Evolutionary conservation across 2,797 vertebrate species (phyloP), one percentile per base, ranked within the genome.

Genomic region (Caiman crocodilus): DNA sequence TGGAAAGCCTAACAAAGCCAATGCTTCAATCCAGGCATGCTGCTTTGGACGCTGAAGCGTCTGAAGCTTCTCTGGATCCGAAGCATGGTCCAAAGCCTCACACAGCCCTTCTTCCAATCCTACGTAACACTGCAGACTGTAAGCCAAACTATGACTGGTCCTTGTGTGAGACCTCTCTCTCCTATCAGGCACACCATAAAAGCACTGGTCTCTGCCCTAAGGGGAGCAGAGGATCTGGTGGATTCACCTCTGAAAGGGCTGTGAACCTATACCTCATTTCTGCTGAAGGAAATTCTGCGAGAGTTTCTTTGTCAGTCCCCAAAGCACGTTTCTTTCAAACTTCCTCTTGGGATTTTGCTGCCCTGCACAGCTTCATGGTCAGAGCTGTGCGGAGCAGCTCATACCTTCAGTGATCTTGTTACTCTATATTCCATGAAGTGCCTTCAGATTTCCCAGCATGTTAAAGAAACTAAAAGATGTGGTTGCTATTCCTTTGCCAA

Each of bases 61-160:
- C 42, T 10, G 9, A 42, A 42, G 42, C 42, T 42, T 42, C 42
- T 42, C 42, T 42, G 42, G 42, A 42, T 42, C 42, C 10, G 42
- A 42, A 42, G 42, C 42, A 42, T 3, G 5, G 42, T 42, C 42
- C 42, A 10, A 42, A 42, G 42, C 42, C 42, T 42, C 42, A 42
- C 73, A 55, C 26, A 61, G 80, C 80, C 30, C 42, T 69, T 1
- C 26, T 81, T 4, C 3, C 60, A 50, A 79, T 42, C 58, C 2
- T 26, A 14, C 1, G 1, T 9, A 69, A 23, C 0, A 0, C 61
- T 5, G 17, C 14, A 56, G 16, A 55, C 74, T 30, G 17, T 7
- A 10, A 57, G 28, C 28, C 76, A 60, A 30, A 15, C 32, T 59
- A 23, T 59, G 57, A 59, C 18, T 25, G 21, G n/a, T 61, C 58